These are phyloP conservation scores for Cryptoblepharus egeriae DNA, from an alignment of 2,797 vertebrate genomes.

Conservation along the genomic window DNA sequence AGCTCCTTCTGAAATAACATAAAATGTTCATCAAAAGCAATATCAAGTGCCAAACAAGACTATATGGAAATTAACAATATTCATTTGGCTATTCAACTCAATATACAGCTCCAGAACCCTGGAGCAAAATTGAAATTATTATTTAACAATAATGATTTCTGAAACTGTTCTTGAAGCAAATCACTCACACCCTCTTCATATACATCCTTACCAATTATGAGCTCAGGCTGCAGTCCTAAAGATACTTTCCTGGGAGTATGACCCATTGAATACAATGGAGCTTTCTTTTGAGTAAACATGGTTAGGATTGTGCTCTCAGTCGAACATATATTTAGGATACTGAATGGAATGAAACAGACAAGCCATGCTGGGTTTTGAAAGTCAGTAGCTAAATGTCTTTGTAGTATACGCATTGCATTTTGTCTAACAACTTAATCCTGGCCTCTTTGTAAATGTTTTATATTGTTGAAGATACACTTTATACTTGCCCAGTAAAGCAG, in stretches of 20 bases:
- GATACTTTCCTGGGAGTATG: no score
- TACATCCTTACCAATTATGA: not conserved
- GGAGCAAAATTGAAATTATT: slow-evolving; percentile 1
- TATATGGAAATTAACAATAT: not conserved
- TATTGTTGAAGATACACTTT: not conserved
- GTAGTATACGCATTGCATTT: not conserved
- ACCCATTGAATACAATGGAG: no score
- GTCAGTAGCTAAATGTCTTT: slow-evolving; percentile 4
- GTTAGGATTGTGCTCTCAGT: no score
- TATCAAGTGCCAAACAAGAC: not conserved
- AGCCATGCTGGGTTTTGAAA: not conserved
- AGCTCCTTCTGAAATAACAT: not conserved
- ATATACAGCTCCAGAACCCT: slow-evolving; percentile 15
- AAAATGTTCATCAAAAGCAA: slow-evolving; percentile 1
- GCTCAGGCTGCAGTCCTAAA: no score
- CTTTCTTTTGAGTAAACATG: no score
- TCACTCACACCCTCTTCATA: not conserved
- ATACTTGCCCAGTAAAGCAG: not conserved
- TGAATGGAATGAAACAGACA: not conserved
- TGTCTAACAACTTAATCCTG: not conserved
- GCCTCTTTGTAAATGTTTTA: not conserved
- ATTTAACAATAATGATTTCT: not conserved
- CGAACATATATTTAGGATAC: no score
- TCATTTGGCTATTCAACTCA: not conserved
- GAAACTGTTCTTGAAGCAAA: not conserved